Conservation (phyloP, 2,113 vertebrate species). For the Heteronetta atricapilla region DNA sequence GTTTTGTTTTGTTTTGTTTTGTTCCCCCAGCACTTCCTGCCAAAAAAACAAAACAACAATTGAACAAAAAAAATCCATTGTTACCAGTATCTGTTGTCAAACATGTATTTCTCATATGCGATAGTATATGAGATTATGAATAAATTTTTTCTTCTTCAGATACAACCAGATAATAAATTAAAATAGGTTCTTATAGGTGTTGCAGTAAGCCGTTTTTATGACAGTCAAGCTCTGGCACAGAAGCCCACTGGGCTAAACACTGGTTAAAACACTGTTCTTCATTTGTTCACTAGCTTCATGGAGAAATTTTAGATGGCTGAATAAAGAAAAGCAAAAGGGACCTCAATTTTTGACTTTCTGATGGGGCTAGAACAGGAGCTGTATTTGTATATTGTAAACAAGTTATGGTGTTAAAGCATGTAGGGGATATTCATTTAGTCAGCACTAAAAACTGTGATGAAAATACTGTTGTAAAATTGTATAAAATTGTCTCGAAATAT, state of each 20-base stretch:
- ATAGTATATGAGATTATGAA: slow-evolving; percentile 14
- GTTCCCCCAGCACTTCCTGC: background rate
- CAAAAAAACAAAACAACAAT: background rate
- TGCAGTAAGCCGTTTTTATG: background rate
- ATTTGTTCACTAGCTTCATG: background rate
- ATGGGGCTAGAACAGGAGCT: background rate
- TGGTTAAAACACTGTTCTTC: background rate
- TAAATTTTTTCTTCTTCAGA: slow-evolving; percentile 46
- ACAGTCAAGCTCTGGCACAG: background rate
- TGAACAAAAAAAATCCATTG: slow-evolving; percentile 3
- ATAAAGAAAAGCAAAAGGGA: background rate
- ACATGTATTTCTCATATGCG: slow-evolving; percentile 30
- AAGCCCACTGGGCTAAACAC: background rate
- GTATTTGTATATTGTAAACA: background rate
- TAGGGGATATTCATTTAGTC: background rate
- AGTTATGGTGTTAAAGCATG: background rate
- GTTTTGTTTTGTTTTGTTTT: background rate
- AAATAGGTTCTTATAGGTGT: background rate
- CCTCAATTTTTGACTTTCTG: background rate
- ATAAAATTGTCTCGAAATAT: background rate
- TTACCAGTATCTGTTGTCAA: slow-evolving; percentile 29
- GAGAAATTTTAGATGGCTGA: background rate
- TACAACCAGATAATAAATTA: background rate
- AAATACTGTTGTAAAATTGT: background rate
- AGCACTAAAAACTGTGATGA: background rate